A percentile compares a stretch with the other conserved stretches of the same genome.
phyloP scores from a whole-genome alignment of 2,888 invertebrate species.

The Oscheius sp. region DNA sequence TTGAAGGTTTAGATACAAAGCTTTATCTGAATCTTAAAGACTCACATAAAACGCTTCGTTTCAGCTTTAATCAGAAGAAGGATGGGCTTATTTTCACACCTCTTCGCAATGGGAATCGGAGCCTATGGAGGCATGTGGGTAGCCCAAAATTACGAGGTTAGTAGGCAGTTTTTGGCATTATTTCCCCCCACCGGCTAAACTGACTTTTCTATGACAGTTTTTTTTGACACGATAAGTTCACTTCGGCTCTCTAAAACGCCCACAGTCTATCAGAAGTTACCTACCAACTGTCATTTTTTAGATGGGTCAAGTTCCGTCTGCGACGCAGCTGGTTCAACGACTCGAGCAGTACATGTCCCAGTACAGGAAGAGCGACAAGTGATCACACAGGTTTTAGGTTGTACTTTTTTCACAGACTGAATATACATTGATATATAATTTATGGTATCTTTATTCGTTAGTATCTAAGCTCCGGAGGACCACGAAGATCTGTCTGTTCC shows the following conservation, averaged over 20 bases:
- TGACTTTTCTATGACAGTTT: too few relatives aligned
- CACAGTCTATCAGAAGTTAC: too few relatives aligned
- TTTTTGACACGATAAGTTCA: too few relatives aligned
- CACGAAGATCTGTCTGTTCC: too few relatives aligned
- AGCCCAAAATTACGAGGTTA: slow-evolving; percentile 60
- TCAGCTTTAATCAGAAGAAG: neutral
- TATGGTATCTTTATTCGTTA: too few relatives aligned
- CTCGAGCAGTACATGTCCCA: slow-evolving; percentile 55
- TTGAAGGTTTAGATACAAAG: neutral
- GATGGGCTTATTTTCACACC: slow-evolving; percentile 58
- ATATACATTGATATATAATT: too few relatives aligned
- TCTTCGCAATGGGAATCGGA: slow-evolving; percentile 52
- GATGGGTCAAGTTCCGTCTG: slow-evolving; percentile 54
- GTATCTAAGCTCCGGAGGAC: too few relatives aligned
- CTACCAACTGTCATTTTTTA: slow-evolving; percentile 37
- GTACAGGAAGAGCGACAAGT: slow-evolving; percentile 46
- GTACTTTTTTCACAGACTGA: too few relatives aligned
- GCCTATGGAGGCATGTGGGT: slow-evolving; percentile 55
- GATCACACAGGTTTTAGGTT: neutral
- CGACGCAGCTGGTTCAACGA: slow-evolving; percentile 46
- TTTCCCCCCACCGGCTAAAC: neutral
- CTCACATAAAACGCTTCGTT: neutral
- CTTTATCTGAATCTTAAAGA: neutral
- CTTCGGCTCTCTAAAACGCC: too few relatives aligned
- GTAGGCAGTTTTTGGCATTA: neutral